phyloP scores from a whole-genome alignment of 2,113 vertebrate species.

The Pseudonaja textilis region DNA sequence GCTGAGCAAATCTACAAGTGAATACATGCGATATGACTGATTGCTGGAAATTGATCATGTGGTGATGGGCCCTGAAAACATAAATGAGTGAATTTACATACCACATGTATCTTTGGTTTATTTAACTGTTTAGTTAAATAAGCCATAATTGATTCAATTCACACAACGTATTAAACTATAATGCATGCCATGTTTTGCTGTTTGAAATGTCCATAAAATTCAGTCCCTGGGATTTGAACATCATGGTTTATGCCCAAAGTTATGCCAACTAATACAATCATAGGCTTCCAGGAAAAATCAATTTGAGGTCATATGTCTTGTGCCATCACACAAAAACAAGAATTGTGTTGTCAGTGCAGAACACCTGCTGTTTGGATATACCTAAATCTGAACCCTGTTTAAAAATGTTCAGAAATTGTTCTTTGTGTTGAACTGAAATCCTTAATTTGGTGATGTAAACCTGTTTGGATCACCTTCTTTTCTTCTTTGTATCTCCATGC shows the following conservation, averaged over 20 bases:
- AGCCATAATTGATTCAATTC: not conserved
- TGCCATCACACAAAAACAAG: not conserved
- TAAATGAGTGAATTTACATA: not conserved
- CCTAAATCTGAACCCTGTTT: not conserved
- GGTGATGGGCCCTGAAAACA: not conserved
- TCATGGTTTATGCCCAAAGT: not conserved
- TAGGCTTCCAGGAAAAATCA: not conserved
- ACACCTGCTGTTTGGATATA: not conserved
- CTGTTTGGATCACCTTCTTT: not conserved
- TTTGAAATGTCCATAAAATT: not conserved
- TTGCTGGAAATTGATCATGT: not conserved
- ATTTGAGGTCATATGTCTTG: not conserved
- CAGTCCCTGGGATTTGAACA: not conserved
- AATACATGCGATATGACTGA: not conserved
- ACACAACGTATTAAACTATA: not conserved
- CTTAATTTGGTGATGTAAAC: not conserved
- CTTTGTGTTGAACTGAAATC: not conserved
- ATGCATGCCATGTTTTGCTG: not conserved
- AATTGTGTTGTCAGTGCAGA: not conserved
- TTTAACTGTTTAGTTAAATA: not conserved
- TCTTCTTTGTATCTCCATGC: not conserved
- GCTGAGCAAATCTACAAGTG: not conserved
- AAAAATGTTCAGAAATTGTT: not conserved
- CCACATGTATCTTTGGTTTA: not conserved
- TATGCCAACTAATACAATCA: not conserved